Evolutionary conservation across 2,888 invertebrate species (phyloP), one percentile per base, ranked within the genome.

Genomic region (Hedya salicella): DNA sequence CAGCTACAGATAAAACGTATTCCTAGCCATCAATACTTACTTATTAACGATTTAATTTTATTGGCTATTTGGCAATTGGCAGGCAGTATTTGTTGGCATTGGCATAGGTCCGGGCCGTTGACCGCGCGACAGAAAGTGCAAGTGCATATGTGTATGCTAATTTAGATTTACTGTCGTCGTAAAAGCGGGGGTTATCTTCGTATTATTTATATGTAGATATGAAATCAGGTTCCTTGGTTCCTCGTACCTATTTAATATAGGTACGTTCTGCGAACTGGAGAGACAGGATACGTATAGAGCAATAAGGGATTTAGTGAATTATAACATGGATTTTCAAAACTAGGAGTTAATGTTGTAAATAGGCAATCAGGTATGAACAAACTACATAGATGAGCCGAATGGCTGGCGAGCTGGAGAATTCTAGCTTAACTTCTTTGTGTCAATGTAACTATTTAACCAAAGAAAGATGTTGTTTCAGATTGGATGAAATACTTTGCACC

Each of bases 81-180:
- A 78, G 73, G 69, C 70, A 76, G 77, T 75, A 78, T 63, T 75
- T 78, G 78, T 81, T 85, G 85, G 83, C 87, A 88, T 89, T 90
- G 88, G 88, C 87, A 88, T 86, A 88, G 86, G 87, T 78, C 78
- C 76, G 74, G 89, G 81, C 67, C 89, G 78, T 81, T 86, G 86
- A 82, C 89, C 73, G 73, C 60, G 75, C 70, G 75, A 71, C 71
- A 73, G 81, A 85, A 84, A 85, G 85, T 84, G 83, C 81, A 85
- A 85, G 84, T 84, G 80, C 80, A 81, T 75, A 56, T 42, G 32
- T 74, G 76, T 69, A 69, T 69, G 71, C 62, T 50, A 62, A 59
- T 64, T 59, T 64, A 57, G 36, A 61, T 67, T 61, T 66, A 62
- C 42, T 49, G 66, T 44, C 57, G 57, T 59, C 57, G 50, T 64